Evolutionary conservation across 2,888 invertebrate species (phyloP).

Genomic region (Lasioglossum malachurum): DNA sequence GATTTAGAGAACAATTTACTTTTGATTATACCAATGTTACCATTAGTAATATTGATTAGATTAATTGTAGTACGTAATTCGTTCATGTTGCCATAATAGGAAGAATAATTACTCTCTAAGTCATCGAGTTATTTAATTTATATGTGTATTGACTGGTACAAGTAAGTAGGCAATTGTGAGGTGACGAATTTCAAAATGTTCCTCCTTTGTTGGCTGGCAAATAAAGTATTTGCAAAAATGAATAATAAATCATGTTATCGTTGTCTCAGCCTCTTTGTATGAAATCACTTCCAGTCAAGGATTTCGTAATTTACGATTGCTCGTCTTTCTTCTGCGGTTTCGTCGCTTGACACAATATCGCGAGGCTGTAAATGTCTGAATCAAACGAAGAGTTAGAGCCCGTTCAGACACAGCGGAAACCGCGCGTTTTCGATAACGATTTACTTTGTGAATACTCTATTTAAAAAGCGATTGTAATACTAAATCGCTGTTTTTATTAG

Average conservation of each 20-base stretch:
- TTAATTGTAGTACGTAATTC: background rate
- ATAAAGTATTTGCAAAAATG: background rate
- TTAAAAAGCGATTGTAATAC: background rate
- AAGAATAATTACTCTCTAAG: background rate
- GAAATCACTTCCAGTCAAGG: background rate
- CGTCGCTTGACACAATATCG: background rate
- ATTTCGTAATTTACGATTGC: constrained; percentile 5
- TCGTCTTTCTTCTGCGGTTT: constrained; percentile 4
- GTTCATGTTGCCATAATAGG: background rate
- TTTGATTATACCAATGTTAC: background rate
- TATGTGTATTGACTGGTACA: background rate
- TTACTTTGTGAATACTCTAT: background rate
- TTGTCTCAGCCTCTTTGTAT: background rate
- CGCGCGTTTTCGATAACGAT: too few relatives aligned
- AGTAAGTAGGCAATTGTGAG: background rate
- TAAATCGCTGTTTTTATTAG: background rate
- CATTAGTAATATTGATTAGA: background rate
- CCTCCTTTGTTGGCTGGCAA: background rate
- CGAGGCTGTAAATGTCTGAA: background rate
- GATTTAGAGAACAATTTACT: background rate
- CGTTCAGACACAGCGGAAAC: too few relatives aligned
- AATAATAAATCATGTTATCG: background rate
- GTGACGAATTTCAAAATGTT: background rate
- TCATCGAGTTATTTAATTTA: background rate
- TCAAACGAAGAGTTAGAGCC: background rate